Evolutionary conservation across 1,140 invertebrate genomes (phyloP).

Genomic region (Lerema accius): DNA sequence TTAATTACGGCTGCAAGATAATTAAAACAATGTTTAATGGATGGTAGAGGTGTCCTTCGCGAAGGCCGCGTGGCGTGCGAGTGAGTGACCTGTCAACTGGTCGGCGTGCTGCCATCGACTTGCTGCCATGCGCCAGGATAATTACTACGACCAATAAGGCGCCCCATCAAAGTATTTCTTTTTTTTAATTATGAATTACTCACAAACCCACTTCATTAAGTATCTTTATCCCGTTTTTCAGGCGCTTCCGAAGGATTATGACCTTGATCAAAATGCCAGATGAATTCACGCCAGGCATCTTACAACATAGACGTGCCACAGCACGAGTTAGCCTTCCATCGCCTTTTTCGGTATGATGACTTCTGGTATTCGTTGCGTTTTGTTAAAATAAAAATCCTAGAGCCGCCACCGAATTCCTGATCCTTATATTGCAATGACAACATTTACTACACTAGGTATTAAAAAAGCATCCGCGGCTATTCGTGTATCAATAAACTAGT

Average conservation of each 20-base stretch:
- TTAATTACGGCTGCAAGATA: constrained; percentile 46
- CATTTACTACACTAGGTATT: constrained; percentile 57
- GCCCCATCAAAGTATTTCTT: constrained; percentile 75
- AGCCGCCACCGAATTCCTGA: constrained; percentile 66
- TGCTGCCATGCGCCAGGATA: constrained; percentile 68
- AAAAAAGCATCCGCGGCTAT: constrained; percentile 57
- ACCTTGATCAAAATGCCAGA: constrained; percentile 74
- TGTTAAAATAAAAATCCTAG: constrained; percentile 76
- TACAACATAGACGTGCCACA: constrained; percentile 54
- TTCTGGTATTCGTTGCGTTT: constrained; percentile 57
- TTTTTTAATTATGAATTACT: constrained; percentile 71
- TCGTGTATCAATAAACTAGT: constrained; percentile 60
- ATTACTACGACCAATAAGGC: constrained; percentile 77
- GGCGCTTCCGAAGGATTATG: constrained; percentile 42
- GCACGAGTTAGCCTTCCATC: constrained; percentile 58
- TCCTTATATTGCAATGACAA: constrained; percentile 72
- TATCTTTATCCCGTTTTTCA: constrained; percentile 65
- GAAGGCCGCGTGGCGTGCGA: constrained; percentile 64
- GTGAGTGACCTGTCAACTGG: constrained; percentile 74
- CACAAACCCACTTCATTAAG: constrained; percentile 68
- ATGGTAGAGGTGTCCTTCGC: constrained; percentile 64
- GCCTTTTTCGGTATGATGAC: constrained; percentile 72
- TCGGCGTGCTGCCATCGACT: constrained; percentile 55
- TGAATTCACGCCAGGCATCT: constrained; percentile 62
- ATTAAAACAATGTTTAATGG: constrained; percentile 47